Percentiles rank a stretch among this genome's conserved stretches.
These are phyloP conservation scores for Cephonodes hylas DNA, from an alignment of 2,888 invertebrate species.

Conservation along the genomic window DNA sequence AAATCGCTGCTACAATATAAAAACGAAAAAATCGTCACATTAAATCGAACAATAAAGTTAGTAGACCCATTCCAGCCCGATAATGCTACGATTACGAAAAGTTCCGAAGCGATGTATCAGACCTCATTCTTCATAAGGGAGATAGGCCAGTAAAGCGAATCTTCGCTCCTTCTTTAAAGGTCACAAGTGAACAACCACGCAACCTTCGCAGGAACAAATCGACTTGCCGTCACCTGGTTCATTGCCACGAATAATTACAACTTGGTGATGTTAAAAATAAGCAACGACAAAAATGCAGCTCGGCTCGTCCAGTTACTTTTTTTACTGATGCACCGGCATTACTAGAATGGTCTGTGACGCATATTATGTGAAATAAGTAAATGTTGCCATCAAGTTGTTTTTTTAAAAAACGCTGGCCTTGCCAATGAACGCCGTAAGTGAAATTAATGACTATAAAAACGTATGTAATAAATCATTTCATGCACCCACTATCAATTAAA, in stretches of 20 bases:
- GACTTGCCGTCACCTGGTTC: conserved; percentile 44
- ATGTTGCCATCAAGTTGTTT: not conserved
- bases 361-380: conserved; percentile 31
- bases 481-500: not conserved
- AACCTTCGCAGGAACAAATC: conserved; percentile 49
- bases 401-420: not conserved
- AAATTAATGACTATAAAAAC: not conserved
- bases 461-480: not conserved
- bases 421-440: not conserved
- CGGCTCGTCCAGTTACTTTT: conserved; percentile 43
- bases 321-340: conserved; percentile 45
- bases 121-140: not conserved
- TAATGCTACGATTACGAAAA: not conserved
- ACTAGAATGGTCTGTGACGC: conserved; percentile 32
- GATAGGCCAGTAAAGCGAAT: conserved; percentile 35
- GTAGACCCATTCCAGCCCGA: not conserved
- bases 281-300: conserved; percentile 34
- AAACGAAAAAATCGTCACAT: too few species aligned
- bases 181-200: conserved; percentile 70
- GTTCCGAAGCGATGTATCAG: not conserved
- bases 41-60: not conserved
- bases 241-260: conserved; percentile 66
- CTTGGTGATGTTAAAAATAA: conserved; percentile 49
- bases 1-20: too few species aligned
- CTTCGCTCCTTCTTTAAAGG: conserved; percentile 54